Evolutionary conservation across 1,140 invertebrate genomes (phyloP), one percentile per base, ranked within the genome.

Genomic region (Halictus rubicundus): DNA sequence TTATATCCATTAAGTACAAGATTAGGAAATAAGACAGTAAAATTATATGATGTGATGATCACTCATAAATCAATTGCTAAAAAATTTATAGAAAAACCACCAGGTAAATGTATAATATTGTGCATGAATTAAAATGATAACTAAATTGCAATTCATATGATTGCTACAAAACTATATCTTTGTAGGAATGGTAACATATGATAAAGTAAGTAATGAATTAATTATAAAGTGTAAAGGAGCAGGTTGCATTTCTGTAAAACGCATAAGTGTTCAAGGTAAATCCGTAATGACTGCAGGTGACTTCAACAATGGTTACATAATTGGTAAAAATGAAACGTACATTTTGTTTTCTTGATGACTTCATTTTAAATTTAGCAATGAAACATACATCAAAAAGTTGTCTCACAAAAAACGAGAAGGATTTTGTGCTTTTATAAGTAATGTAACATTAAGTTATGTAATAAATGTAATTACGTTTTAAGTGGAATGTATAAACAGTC

Each of bases 301-400:
- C 87, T 96, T 96, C 92, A 94, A 93, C 91, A 96, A 96, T 92
- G 96, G 95, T 42, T 96, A 94, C 89, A 91, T 96, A 39, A 94
- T 93, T 87, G 94, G 94, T 63, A 59, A 78, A 64, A 87, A 84
- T 68, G 64, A 84, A 72, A 84, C 68, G 23, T 78, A 66, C 52
- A 76, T 88, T 81, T 66, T 77, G 27, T 89, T 90, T 74, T 65
- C 59, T 8, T 78, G 1, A 72, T 39, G 25, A 27, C 54, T 10
- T 27, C 23, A 32, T 52, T 37, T 37, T 63, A 10, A 63, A 25
- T 52, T 19, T 0, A 52, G 16, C 19, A 21, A 52, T 49, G 12
- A n/a, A 64, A 39, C n/a, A 12, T 60, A 14, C 0, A 54, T 65
- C 9, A 21, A 2, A 14, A 25, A 66, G 42, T 42, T 42, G 42